These are phyloP conservation scores for Meta bourneti DNA, from an alignment of 2,888 invertebrate genomes.

Conservation along the genomic window DNA sequence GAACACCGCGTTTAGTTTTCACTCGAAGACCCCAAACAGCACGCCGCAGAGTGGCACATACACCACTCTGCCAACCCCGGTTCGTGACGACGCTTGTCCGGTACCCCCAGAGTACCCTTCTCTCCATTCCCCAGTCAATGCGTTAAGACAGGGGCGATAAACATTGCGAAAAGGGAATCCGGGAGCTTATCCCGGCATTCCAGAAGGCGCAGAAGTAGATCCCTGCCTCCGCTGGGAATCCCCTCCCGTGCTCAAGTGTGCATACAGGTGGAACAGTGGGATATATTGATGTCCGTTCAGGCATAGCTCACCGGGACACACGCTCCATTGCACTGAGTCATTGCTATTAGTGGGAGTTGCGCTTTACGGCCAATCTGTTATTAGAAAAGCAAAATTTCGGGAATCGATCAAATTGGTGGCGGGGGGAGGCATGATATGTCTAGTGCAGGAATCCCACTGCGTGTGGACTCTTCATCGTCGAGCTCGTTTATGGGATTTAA, in stretches of 20 bases:
- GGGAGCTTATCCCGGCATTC: slow-evolving; percentile 31
- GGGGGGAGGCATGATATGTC: background rate
- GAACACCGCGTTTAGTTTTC: background rate
- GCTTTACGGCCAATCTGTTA: slow-evolving; percentile 44
- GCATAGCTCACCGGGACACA: background rate
- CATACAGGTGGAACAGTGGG: slow-evolving; percentile 43
- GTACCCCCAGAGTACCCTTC: slow-evolving; percentile 1
- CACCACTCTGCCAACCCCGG: background rate
- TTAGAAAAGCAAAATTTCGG: background rate
- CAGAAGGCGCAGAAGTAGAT: slow-evolving; percentile 26
- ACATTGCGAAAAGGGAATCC: background rate
- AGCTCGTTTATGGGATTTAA: too few relatives aligned
- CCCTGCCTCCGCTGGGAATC: background rate
- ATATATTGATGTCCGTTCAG: slow-evolving; percentile 36
- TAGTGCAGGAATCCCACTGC: too few relatives aligned
- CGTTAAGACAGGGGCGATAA: slow-evolving; percentile 17
- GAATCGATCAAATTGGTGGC: slow-evolving; percentile 26
- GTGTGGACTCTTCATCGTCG: too few relatives aligned
- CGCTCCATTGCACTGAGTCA: slow-evolving; percentile 48
- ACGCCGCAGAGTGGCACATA: background rate
- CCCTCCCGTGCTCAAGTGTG: slow-evolving; percentile 24
- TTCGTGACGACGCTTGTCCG: background rate
- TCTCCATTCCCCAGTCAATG: background rate
- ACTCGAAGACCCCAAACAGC: too few relatives aligned
- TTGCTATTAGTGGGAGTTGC: slow-evolving; percentile 20